Base-by-base conservation (phyloP, 2,113 vertebrate species). In the Hyperopisus bebe region DNA sequence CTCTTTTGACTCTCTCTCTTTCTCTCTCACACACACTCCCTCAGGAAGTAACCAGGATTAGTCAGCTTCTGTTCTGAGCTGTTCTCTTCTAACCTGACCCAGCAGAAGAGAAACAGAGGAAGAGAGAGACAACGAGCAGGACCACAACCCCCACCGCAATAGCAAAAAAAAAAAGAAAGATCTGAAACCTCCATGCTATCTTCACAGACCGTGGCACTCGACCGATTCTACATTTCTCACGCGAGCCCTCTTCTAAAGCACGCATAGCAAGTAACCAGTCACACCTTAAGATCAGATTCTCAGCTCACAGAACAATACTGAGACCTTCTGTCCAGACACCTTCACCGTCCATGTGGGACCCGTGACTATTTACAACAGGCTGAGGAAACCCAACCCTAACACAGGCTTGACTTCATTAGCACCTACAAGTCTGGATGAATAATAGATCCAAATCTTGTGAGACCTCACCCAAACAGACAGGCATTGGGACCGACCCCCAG, bases 141-240 rank as follows among this genome's bases (percentile, higher is more conserved):
- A 88, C 46, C 92, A 94, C 91, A 92, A 88, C 85, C 91, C 46
- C 91, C 91, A 92, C 92, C 90, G 86, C 82, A 44, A 47, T 44
- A 84, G 82, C 82, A 47, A 4, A 44, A 46, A 83, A 35, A 82
- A 31, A 55, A 55, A 55, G 1, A 55, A 55, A 80, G 9, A 70
- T 13, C 62, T 39, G 31, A 77, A 31, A 77, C 70, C 13, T 77
- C 13, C 4, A 31, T 39, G 70, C 13, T 17, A 77, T 5, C 74
- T 39, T 47, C 42, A 84, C 82, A 84, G 42, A 4, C 82, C 90
- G 88, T 74, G 91, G 89, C 89, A 4, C 27, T 35, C 27, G 74
- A 21, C 74, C 1, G 90, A 6, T 17, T 7, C n/a, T 2, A 58
- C 17, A 58, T 58, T 42, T 42, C 35, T n/a, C 74, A 80, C 35